Evolutionary conservation across 2,797 vertebrate species (phyloP).

Genomic region (Melanogrammus aeglefinus): DNA sequence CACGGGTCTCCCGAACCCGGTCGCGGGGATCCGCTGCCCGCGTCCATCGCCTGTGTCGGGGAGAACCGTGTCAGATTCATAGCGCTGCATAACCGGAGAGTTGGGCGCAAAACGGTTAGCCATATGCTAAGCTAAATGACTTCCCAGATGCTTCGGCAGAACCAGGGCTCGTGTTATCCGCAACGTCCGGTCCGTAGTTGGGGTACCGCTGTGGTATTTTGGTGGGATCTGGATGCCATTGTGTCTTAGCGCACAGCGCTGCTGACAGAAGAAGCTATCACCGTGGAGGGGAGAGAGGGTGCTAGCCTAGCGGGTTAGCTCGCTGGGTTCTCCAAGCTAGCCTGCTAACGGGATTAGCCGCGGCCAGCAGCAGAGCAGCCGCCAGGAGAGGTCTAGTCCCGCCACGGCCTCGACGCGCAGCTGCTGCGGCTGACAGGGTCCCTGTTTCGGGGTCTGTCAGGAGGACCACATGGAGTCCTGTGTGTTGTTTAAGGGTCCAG

Average conservation of each 20-base stretch:
- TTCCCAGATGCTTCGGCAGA: not conserved
- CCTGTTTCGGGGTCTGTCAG: not conserved
- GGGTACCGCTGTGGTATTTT: not conserved
- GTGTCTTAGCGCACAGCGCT: too few relatives aligned
- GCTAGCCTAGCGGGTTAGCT: not conserved
- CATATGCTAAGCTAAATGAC: not conserved
- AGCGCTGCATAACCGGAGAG: slow-evolving; percentile 46
- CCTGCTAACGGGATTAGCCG: not conserved
- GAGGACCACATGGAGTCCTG: not conserved
- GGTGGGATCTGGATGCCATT: slow-evolving; percentile 38
- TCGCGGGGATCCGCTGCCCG: slow-evolving; percentile 26
- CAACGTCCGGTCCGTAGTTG: not conserved
- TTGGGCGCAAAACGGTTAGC: slow-evolving; percentile 35
- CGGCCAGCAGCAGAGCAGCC: not conserved
- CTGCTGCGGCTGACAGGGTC: not conserved
- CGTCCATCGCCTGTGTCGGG: slow-evolving; percentile 54
- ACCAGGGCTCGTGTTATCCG: not conserved
- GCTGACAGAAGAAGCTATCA: too few relatives aligned
- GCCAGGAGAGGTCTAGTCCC: not conserved
- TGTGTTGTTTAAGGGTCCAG: too few relatives aligned
- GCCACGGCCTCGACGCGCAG: not conserved
- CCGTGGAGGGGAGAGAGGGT: not conserved
- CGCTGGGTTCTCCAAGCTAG: not conserved
- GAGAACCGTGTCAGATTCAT: slow-evolving; percentile 50
- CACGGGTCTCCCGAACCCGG: not conserved